phyloP scores from a whole-genome alignment of 1,140 invertebrate species.

The Cydia amplana region DNA sequence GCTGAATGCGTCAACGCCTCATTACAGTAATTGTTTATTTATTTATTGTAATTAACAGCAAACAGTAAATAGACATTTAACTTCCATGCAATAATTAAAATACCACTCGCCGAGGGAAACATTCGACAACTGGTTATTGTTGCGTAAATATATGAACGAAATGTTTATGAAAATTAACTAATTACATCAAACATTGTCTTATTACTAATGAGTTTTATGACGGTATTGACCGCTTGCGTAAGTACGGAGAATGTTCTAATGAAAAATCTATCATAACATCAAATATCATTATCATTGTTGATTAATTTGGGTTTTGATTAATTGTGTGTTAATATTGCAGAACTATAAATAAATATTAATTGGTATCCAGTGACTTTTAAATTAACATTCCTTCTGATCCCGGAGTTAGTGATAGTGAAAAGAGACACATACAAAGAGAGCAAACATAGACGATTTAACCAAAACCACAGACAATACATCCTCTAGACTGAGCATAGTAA shows the following conservation, averaged over 20 bases:
- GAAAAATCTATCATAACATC: not conserved
- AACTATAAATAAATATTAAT: too few relatives aligned
- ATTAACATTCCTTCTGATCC: too few relatives aligned
- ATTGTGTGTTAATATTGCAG: too few relatives aligned
- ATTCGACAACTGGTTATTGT: not conserved
- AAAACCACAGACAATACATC: too few relatives aligned
- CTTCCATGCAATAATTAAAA: conserved; percentile 3
- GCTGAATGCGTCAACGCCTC: not conserved
- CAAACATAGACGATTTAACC: not conserved
- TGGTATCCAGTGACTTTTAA: too few relatives aligned
- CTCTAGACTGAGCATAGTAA: too few relatives aligned
- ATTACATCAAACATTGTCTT: not conserved
- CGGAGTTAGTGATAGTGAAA: too few relatives aligned
- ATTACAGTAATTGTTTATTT: conserved; percentile 15
- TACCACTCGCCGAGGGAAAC: not conserved
- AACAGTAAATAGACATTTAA: conserved; percentile 9
- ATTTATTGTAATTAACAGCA: conserved; percentile 12
- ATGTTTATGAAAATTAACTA: not conserved
- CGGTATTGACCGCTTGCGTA: not conserved
- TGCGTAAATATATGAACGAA: not conserved
- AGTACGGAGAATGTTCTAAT: not conserved
- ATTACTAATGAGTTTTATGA: not conserved
- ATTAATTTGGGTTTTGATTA: too few relatives aligned
- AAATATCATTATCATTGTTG: too few relatives aligned
- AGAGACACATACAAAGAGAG: too few relatives aligned